Evolutionary conservation across 2,113 vertebrate genomes (phyloP), one percentile per base, ranked within the genome.

Genomic region (Tamias sibiricus): DNA sequence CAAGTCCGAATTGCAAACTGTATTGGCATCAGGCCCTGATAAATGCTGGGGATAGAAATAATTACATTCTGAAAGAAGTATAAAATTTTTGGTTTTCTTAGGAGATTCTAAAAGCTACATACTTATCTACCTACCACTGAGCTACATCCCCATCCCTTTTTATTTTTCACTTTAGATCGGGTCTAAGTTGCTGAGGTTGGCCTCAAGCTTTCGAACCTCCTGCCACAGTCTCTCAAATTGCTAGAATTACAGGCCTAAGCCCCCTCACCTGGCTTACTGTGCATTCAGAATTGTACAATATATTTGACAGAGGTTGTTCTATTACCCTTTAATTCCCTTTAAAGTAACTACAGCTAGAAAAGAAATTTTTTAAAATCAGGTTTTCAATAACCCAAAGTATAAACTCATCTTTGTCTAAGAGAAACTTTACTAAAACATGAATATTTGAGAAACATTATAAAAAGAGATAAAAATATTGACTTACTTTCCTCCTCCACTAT

Each of bases 401-500:
- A 2, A 93, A 94, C 13, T 96, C 59, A 52, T 13, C 37, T 35
- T 1, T 49, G 10, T 49, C 6, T 20, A 85, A 66, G 59, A 72
- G 54, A 82, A 77, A 77, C 14, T 68, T 76, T 8, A 85, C 28
- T 26, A 49, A 91, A 92, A 88, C n/a, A 62, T 10, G 24, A 85
- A 11, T 54, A 59, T 52, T 22, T n/a, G 47, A 64, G 26, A 0
- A 1, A 13, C 0, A 0, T 20, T 35, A 86, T 72, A 59, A 87
- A 35, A 68, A 8, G 2, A 32, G 9, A 84, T 14, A 11, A 47
- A 75, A 94, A 40, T 8, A 4, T 28, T 20, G 40, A 98, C 98
- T 98, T 98, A 99, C 99, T 99, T 99, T 64, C 99, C 99, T 47
- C 99, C 99, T 92, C 99, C 99, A 0, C 99, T 99, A 16, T 98